Conservation (phyloP, 2,113 vertebrate genomes). For the Prochilodus magdalenae region DNA sequence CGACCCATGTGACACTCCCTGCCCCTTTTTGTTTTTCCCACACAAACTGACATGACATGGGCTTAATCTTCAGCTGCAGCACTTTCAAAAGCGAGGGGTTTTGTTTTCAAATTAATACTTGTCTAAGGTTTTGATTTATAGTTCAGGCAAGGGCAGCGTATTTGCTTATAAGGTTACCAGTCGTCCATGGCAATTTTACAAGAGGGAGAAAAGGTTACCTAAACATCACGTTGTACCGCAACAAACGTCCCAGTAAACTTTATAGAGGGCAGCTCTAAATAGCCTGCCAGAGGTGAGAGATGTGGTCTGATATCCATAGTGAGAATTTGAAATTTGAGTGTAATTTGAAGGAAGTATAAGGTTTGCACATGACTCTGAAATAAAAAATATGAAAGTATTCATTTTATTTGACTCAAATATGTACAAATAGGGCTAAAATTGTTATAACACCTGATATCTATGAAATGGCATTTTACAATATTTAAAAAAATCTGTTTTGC, state of each 20-base stretch:
- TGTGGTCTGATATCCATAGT: not conserved
- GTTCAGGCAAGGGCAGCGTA: slow-evolving; percentile 75
- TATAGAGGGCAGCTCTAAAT: slow-evolving; percentile 9
- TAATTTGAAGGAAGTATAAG: not conserved
- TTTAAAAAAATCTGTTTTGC: too few relatives aligned
- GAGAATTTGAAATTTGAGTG: not conserved
- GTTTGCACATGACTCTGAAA: not conserved
- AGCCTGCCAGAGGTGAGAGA: not conserved
- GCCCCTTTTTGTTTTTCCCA: slow-evolving; percentile 87
- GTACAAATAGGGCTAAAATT: too few relatives aligned
- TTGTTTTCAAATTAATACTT: slow-evolving; percentile 77
- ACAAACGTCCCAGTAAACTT: slow-evolving; percentile 37
- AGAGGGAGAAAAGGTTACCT: slow-evolving; percentile 62
- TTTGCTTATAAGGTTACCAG: slow-evolving; percentile 82
- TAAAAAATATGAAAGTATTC: too few relatives aligned
- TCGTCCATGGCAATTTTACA: slow-evolving; percentile 76
- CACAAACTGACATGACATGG: slow-evolving; percentile 76
- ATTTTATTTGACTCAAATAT: too few relatives aligned
- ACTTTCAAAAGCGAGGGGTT: slow-evolving; percentile 68
- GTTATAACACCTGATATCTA: too few relatives aligned
- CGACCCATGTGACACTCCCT: slow-evolving; percentile 79
- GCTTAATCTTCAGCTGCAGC: slow-evolving; percentile 73
- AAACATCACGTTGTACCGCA: slow-evolving; percentile 56
- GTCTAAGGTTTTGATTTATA: slow-evolving; percentile 81
- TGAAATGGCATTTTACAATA: too few relatives aligned